Conservation (phyloP, 2,113 vertebrate genomes). For the Takifugu flavidus region DNA sequence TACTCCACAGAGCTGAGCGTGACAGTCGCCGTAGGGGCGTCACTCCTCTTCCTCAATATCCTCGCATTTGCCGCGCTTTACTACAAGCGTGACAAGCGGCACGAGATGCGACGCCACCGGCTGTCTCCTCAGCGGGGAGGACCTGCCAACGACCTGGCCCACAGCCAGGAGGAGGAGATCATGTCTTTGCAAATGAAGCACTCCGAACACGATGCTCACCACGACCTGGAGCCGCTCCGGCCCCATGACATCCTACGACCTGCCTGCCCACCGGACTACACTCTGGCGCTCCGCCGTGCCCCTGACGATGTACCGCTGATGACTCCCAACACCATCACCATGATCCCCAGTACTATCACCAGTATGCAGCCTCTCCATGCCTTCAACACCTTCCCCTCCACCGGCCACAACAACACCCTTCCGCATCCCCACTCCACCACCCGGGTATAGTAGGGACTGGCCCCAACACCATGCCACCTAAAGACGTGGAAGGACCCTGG, state of each 20-base stretch:
- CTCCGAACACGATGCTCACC: slow-evolving; percentile 79
- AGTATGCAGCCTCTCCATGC: slow-evolving; percentile 87
- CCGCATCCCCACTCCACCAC: slow-evolving; percentile 93
- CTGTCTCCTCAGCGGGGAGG: slow-evolving; percentile 83
- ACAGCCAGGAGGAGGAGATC: slow-evolving; percentile 88
- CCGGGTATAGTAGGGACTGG: slow-evolving; percentile 81
- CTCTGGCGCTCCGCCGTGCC: slow-evolving; percentile 85
- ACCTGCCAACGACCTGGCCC: slow-evolving; percentile 81
- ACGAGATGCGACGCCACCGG: slow-evolving; percentile 83
- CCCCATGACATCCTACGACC: slow-evolving; percentile 87
- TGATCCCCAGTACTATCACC: slow-evolving; percentile 86
- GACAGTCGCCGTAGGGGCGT: slow-evolving; percentile 88
- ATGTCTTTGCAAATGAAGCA: slow-evolving; percentile 90
- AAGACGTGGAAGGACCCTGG: slow-evolving; percentile 54
- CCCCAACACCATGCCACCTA: slow-evolving; percentile 30
- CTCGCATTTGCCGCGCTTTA: slow-evolving; percentile 90
- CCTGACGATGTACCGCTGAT: slow-evolving; percentile 88
- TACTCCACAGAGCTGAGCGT: slow-evolving; percentile 91
- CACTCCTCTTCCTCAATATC: slow-evolving; percentile 92
- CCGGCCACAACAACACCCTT: slow-evolving; percentile 86
- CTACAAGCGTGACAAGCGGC: slow-evolving; percentile 90
- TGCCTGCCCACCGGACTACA: slow-evolving; percentile 89
- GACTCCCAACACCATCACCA: slow-evolving; percentile 89
- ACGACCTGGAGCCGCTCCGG: slow-evolving; percentile 82
- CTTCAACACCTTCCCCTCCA: slow-evolving; percentile 83